Percentiles rank a stretch among this genome's conserved stretches.
Conservation (phyloP, 2,888 invertebrate genomes). For the Gymnoscelis rufifasciata region DNA sequence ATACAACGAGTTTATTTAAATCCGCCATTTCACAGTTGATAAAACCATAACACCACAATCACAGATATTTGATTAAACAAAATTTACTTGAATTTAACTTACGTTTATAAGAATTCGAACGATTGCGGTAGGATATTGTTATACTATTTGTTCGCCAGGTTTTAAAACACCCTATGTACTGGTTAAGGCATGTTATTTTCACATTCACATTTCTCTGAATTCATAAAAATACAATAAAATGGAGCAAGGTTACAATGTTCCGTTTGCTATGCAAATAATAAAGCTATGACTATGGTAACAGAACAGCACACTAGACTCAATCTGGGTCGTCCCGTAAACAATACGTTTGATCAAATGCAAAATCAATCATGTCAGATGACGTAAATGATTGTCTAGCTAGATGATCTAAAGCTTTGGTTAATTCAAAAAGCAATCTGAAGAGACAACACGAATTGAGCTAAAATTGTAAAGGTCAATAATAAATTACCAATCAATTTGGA, state of each 20-base stretch:
- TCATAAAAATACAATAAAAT: conserved; percentile 36
- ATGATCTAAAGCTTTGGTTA: neutral
- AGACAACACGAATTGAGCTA: neutral
- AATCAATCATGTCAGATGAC: neutral
- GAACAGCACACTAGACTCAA: neutral
- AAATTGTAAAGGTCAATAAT: neutral
- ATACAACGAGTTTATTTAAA: too few species aligned
- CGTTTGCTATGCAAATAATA: conserved; percentile 34
- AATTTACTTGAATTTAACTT: too few species aligned
- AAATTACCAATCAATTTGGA: neutral
- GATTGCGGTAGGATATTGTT: too few species aligned
- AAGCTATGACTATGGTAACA: conserved; percentile 24
- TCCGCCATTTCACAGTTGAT: too few species aligned
- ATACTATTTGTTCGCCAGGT: too few species aligned
- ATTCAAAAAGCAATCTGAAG: neutral
- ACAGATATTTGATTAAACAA: too few species aligned
- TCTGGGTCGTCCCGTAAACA: conserved; percentile 5
- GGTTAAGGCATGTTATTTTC: conserved; percentile 18
- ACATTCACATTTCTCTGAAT: conserved; percentile 21
- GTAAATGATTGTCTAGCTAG: neutral
- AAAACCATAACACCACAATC: too few species aligned
- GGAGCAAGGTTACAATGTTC: conserved; percentile 38
- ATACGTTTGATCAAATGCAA: neutral
- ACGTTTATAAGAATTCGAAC: too few species aligned
- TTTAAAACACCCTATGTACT: too few species aligned